Evolutionary conservation across 2,113 vertebrate genomes (phyloP), one percentile per base, ranked within the genome.

Genomic region (Amphiprion ocellaris): DNA sequence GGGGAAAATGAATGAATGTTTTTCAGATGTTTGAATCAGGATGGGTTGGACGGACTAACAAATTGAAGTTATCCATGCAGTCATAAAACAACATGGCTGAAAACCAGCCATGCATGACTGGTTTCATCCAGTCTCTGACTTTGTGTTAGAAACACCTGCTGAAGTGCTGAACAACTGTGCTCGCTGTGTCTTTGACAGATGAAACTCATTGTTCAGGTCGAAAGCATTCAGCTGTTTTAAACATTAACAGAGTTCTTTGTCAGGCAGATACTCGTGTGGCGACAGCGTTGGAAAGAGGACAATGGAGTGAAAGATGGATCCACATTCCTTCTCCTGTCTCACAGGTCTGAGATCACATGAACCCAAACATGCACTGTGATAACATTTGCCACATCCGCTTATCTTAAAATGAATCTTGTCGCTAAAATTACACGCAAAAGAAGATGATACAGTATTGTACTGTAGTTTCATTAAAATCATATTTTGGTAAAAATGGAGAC

Each of bases 271-370:
- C 39, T 65, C 16, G 7, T 11, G 37, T 24, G 70, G 60, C 72
- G 5, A 28, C 71, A 67, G 37, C 59, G 64, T 69, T 4, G 9
- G 66, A 77, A 23, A 75, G 63, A 30, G 60, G 62, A 86, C 79
- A 89, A 86, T 50, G 17, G 78, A 55, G 74, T 23, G 54, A 86
- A 82, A 66, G 71, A 78, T 66, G 72, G 68, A 83, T 69, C 69
- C 60, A 69, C 86, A 87, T 88, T 92, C 86, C 79, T 83, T 53
- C 54, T 82, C 70, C 85, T 80, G 84, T 86, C 46, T 73, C 60
- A 71, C 83, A 68, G 82, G 74, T 83, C 63, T 79, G 46, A 72
- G 10, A 44, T 44, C 41, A 12, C 41, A 44, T 44, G 41, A 85
- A 63, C 71, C 8, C 39, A 4, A 44, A 50, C 37, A 28, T 21